Conservation (phyloP, 1,140 invertebrate genomes). For the Lucilia sericata region DNA sequence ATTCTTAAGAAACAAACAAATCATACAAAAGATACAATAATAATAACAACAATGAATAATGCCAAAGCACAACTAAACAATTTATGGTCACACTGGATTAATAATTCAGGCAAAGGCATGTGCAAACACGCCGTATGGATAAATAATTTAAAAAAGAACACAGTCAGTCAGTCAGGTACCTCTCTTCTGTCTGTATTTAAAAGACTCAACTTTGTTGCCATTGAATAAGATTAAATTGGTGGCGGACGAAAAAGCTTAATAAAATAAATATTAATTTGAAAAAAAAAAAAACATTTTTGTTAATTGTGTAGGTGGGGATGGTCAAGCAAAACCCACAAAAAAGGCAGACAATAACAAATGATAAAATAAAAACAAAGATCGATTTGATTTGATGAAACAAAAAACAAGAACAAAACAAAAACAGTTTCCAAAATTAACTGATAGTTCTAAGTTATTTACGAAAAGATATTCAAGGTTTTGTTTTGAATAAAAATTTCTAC, state of each 20-base stretch:
- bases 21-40: not conserved
- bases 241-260: not conserved
- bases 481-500: too few species aligned
- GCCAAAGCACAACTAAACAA: not conserved
- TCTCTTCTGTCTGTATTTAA: not conserved
- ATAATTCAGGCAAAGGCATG: constrained; percentile 37
- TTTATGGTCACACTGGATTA: constrained; percentile 35
- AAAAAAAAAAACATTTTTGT: not conserved
- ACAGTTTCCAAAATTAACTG: not conserved
- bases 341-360: not conserved
- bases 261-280: not conserved
- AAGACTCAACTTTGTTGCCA: not conserved
- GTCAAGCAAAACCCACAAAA: not conserved
- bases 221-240: not conserved
- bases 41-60: constrained; percentile 9
- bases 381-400: not conserved
- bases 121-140: constrained; percentile 30
- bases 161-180: not conserved
- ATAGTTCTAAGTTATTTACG: not conserved
- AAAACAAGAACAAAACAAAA: not conserved
- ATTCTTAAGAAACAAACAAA: constrained; percentile 13
- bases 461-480: too few species aligned
- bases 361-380: not conserved
- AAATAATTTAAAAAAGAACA: constrained; percentile 38
- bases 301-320: not conserved